phyloP scores from a whole-genome alignment of 2,113 vertebrate genomes.

The Hippocampus mohnikei region DNA sequence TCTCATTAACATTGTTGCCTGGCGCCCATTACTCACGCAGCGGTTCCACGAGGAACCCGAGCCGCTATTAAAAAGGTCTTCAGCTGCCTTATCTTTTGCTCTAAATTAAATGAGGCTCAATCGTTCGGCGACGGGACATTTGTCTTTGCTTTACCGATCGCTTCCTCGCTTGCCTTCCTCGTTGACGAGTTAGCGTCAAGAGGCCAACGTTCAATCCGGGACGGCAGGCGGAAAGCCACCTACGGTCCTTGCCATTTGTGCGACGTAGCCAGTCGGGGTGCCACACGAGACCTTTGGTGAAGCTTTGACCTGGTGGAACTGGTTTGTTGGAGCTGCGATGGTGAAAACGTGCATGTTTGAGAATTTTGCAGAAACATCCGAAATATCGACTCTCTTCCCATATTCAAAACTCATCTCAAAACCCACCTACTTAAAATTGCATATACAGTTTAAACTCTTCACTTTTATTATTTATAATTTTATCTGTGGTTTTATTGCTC shows the following conservation, averaged over 20 bases:
- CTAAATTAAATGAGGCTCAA: constrained; percentile 18
- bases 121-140: constrained; percentile 13
- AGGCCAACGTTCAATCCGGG: constrained; percentile 42
- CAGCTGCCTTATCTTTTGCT: not conserved
- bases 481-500: too few species aligned
- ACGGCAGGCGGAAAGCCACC: constrained; percentile 29
- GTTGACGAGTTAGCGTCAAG: constrained; percentile 53
- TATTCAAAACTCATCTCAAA: too few species aligned
- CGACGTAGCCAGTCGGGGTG: not conserved
- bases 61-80: not conserved
- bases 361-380: too few species aligned
- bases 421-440: too few species aligned
- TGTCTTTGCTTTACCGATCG: not conserved
- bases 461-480: too few species aligned
- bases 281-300: not conserved
- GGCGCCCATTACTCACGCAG: constrained; percentile 19
- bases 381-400: too few species aligned
- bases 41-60: not conserved
- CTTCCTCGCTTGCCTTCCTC: constrained; percentile 21
- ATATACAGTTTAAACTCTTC: too few species aligned
- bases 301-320: not conserved
- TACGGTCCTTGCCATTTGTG: constrained; percentile 23
- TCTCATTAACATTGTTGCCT: not conserved
- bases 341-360: too few species aligned
- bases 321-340: too few species aligned